Evolutionary conservation across 2,888 invertebrate genomes (phyloP).

Genomic region (Anarsia innoxiella): DNA sequence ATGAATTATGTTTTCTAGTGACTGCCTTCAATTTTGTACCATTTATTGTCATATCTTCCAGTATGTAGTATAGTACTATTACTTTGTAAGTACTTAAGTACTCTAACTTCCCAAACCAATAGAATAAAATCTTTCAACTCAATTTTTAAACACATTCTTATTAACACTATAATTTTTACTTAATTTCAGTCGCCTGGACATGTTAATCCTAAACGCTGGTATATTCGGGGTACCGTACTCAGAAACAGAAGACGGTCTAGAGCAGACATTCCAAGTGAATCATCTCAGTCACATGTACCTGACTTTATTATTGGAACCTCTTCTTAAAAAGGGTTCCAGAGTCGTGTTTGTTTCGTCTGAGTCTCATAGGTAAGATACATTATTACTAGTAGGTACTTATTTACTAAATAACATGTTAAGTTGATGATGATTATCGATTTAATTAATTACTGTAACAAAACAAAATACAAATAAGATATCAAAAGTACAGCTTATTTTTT

Average conservation of each 20-base stretch:
- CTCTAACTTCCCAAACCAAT: too few species aligned
- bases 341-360: constrained; percentile 92
- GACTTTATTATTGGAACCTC: constrained; percentile 81
- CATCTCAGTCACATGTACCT: constrained; percentile 89
- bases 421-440: too few species aligned
- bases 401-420: too few species aligned
- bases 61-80: background rate
- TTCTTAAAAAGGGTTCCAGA: constrained; percentile 80
- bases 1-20: background rate
- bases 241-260: constrained; percentile 83
- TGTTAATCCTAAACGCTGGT: constrained; percentile 88
- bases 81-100: too few species aligned
- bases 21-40: too few species aligned
- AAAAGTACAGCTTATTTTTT: too few species aligned
- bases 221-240: constrained; percentile 84
- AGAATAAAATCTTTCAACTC: too few species aligned
- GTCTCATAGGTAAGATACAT: constrained; percentile 83
- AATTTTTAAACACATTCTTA: too few species aligned
- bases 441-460: too few species aligned
- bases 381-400: too few species aligned
- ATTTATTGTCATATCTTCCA: background rate
- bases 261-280: constrained; percentile 90
- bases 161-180: background rate
- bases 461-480: too few species aligned
- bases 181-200: constrained; percentile 78